These are phyloP conservation scores for Aix galericulata DNA, from an alignment of 2,113 vertebrate genomes.

Conservation along the genomic window DNA sequence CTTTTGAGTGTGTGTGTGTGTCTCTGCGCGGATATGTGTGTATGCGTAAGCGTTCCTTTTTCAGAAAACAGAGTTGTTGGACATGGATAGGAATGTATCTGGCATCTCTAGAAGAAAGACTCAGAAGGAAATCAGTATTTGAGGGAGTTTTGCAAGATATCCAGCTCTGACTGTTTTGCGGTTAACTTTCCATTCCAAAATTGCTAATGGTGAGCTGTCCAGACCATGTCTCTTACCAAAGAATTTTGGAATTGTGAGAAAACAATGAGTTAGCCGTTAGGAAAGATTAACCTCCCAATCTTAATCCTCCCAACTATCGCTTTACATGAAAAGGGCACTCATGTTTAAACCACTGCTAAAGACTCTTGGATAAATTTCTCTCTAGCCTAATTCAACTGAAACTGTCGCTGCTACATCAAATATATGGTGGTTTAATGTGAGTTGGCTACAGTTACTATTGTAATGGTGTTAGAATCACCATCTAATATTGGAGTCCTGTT, in stretches of 20 bases:
- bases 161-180: slow-evolving; percentile 58
- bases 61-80: slow-evolving; percentile 54
- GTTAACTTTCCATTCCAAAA: slow-evolving; percentile 66
- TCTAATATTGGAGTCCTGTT: background rate
- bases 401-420: slow-evolving; percentile 36
- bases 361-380: slow-evolving; percentile 34
- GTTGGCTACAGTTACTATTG: background rate
- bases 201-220: slow-evolving; percentile 62
- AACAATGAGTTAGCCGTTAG: slow-evolving; percentile 59
- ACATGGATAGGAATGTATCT: slow-evolving; percentile 65
- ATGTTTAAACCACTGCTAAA: slow-evolving; percentile 47
- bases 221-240: slow-evolving; percentile 51
- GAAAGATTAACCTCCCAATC: slow-evolving; percentile 54
- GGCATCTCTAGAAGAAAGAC: slow-evolving; percentile 46
- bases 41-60: background rate
- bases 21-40: background rate
- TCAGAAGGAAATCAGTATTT: slow-evolving; percentile 49
- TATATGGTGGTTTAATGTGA: slow-evolving; percentile 9
- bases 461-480: background rate
- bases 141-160: slow-evolving; percentile 43
- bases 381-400: slow-evolving; percentile 10
- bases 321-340: slow-evolving; percentile 52
- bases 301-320: slow-evolving; percentile 49
- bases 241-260: slow-evolving; percentile 64
- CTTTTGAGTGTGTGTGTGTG: background rate